These are phyloP conservation scores for Anhinga anhinga DNA, from an alignment of 2,113 vertebrate genomes.

Conservation along the genomic window DNA sequence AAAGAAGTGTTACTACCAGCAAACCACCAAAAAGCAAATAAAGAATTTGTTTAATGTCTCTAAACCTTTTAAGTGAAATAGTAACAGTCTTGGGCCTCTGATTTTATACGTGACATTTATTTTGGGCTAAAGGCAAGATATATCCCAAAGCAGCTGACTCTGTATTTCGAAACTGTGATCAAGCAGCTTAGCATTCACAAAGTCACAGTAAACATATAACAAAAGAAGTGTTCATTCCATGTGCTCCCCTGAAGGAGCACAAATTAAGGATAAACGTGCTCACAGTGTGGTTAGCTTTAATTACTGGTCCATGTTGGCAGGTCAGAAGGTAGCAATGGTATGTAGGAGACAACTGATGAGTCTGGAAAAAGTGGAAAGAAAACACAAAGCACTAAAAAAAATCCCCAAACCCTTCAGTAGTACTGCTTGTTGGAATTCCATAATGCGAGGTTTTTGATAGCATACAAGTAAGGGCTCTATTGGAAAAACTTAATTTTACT, in stretches of 20 bases:
- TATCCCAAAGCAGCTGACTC: neutral
- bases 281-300: neutral
- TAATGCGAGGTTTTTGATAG: neutral
- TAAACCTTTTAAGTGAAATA: neutral
- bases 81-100: neutral
- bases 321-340: neutral
- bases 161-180: neutral
- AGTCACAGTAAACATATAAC: neutral
- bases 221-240: neutral
- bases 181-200: neutral
- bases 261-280: neutral
- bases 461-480: neutral
- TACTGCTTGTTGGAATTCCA: neutral
- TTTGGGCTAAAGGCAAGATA: neutral
- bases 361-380: neutral
- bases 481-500: neutral
- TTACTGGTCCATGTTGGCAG: neutral
- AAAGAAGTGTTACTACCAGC: neutral
- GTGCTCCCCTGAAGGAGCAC: neutral
- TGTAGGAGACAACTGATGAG: neutral
- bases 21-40: neutral
- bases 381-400: neutral
- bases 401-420: neutral
- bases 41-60: neutral
- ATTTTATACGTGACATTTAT: neutral